These are phyloP conservation scores for Rhabdomys pumilio DNA, from an alignment of 2,797 vertebrate genomes.

Conservation along the genomic window DNA sequence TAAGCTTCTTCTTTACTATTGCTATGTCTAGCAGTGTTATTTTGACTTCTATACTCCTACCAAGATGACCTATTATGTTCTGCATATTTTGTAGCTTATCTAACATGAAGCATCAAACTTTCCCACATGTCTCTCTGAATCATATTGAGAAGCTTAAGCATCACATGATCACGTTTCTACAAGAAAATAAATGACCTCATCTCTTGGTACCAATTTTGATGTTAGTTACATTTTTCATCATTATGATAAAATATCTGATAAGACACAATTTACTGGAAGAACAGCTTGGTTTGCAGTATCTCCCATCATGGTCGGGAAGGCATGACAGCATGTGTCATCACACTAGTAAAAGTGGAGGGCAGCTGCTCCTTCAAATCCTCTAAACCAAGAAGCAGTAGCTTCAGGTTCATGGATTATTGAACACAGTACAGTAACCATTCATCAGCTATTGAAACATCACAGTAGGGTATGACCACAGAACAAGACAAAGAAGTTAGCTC, in stretches of 20 bases:
- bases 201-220: not conserved
- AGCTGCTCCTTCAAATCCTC: too few relatives aligned
- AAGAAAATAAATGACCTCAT: not conserved
- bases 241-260: not conserved
- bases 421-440: not conserved
- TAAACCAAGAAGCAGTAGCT: not conserved
- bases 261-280: not conserved
- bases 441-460: not conserved
- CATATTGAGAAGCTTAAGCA: not conserved
- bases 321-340: too few relatives aligned
- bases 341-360: too few relatives aligned
- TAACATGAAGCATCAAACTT: not conserved
- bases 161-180: too few relatives aligned
- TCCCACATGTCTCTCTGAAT: not conserved
- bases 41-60: too few relatives aligned
- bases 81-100: not conserved
- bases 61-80: not conserved
- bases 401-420: not conserved
- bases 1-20: not conserved
- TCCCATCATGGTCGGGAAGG: not conserved
- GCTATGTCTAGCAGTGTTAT: not conserved
- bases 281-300: not conserved
- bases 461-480: not conserved
- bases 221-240: not conserved
- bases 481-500: not conserved